phyloP scores from a whole-genome alignment of 2,113 vertebrate species.

The Tachysurus vachellii region DNA sequence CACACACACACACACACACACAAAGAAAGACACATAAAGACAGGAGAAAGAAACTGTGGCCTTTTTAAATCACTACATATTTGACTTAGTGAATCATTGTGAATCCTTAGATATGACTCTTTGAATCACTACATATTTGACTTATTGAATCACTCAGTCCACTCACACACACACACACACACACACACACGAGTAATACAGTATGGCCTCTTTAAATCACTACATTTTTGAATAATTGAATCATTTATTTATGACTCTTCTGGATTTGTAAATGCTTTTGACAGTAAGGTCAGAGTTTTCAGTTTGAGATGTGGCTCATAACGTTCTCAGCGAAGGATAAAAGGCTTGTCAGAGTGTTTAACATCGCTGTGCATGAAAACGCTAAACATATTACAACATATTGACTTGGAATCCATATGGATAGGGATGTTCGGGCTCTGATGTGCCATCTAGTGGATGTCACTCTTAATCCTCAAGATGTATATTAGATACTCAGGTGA shows the following conservation, averaged over 20 bases:
- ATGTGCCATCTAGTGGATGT: background rate
- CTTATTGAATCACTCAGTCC: background rate
- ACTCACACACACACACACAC: background rate
- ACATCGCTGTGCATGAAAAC: background rate
- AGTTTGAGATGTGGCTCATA: background rate
- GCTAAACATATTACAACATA: background rate
- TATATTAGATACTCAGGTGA: background rate
- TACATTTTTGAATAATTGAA: background rate
- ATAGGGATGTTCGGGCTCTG: background rate
- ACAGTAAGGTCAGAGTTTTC: no score
- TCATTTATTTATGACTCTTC: background rate
- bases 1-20: no score
- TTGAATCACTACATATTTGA: no score
- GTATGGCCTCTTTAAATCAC: background rate
- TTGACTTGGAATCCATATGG: background rate
- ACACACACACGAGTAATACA: background rate
- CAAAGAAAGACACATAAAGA: no score
- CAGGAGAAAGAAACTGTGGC: no score
- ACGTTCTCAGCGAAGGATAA: background rate
- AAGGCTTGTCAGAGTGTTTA: background rate
- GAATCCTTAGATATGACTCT: no score
- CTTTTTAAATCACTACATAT: no score
- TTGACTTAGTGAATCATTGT: no score
- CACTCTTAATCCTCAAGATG: background rate
- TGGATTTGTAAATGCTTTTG: no score